Evolutionary conservation across 1,140 invertebrate species (phyloP), one percentile per base, ranked within the genome.

Genomic region (Drosophila nigrodunni): DNA sequence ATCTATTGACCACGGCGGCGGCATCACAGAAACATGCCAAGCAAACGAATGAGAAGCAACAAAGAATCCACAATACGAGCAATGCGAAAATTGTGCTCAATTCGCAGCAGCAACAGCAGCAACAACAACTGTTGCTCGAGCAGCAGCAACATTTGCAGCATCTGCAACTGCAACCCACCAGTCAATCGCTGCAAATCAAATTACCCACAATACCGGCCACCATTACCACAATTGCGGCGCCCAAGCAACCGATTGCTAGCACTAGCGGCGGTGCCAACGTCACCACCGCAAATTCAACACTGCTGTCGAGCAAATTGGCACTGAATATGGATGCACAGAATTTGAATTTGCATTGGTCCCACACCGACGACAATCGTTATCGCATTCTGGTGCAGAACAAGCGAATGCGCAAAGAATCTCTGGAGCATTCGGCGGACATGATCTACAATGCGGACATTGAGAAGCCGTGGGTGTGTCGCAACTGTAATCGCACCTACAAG

Each of bases 381-480:
- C 86, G 91, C 30, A 91, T 92, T 15, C 72, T 92, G 34, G 82
- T 91, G 58, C 91, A 92, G 67, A 92, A 92, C 60, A 91, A 92
- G 72, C 76, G 91, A 4, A 91, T 86, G 70, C 87, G 91, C 44
- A 92, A 92, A 46, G 92, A 92, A 60, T 92, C 91, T 6, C 62
- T 92, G 37, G 89, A 92, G 70, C 92, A 92, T 50, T 92, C 92
- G 21, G 90, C 88, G 9, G 92, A 92, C 39, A 92, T 92, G 92
- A 92, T 92, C 61, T 92, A 92, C 61, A 92, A 91, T 66, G 89
- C 89, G 10, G 90, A 92, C 44, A 91, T 92, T 21, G 91, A 92
- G 65, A 93, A 93, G 67, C 91, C 91, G 9, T 93, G 93, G 92
- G 89, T 92, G 21, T 93, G 92, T 59, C 82, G 86, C 57, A 91